Conservation (phyloP, 2,888 invertebrate species). For the Polyommatus iphigenia region DNA sequence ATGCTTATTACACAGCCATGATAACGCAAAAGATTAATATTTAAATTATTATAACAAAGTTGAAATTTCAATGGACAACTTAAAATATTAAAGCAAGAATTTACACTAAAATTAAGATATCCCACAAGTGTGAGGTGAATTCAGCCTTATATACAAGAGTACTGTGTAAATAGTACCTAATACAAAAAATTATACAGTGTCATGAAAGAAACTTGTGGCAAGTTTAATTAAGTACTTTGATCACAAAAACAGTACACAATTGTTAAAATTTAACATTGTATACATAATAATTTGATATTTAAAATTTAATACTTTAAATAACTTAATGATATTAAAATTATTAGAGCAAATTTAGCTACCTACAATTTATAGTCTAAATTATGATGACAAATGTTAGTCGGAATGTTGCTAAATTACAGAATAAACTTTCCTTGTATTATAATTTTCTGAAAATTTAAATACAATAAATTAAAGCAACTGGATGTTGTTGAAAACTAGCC, state of each 20-base stretch:
- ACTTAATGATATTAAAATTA: constrained; percentile 57
- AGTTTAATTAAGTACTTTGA: constrained; percentile 67
- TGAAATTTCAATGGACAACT: constrained; percentile 36
- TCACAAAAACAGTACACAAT: constrained; percentile 50
- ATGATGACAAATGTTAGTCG: constrained; percentile 45
- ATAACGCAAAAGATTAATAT: constrained; percentile 37
- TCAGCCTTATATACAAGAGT: constrained; percentile 68
- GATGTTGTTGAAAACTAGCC: background rate
- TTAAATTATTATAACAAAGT: constrained; percentile 34
- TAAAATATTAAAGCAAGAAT: constrained; percentile 50
- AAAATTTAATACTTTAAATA: constrained; percentile 47
- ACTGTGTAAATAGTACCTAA: constrained; percentile 35
- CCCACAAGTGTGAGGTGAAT: constrained; percentile 42
- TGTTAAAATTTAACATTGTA: constrained; percentile 38
- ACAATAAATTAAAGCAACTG: background rate
- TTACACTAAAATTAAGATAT: constrained; percentile 51
- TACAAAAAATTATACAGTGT: constrained; percentile 50
- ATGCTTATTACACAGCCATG: constrained; percentile 40
- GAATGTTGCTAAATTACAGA: constrained; percentile 45
- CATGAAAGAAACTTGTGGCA: constrained; percentile 53
- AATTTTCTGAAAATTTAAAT: constrained; percentile 15
- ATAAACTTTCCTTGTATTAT: constrained; percentile 34
- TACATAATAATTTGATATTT: constrained; percentile 32
- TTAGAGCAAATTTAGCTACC: constrained; percentile 69
- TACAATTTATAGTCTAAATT: constrained; percentile 55